These are phyloP conservation scores for Nesoenas mayeri DNA, from an alignment of 2,113 vertebrate species.

Conservation along the genomic window DNA sequence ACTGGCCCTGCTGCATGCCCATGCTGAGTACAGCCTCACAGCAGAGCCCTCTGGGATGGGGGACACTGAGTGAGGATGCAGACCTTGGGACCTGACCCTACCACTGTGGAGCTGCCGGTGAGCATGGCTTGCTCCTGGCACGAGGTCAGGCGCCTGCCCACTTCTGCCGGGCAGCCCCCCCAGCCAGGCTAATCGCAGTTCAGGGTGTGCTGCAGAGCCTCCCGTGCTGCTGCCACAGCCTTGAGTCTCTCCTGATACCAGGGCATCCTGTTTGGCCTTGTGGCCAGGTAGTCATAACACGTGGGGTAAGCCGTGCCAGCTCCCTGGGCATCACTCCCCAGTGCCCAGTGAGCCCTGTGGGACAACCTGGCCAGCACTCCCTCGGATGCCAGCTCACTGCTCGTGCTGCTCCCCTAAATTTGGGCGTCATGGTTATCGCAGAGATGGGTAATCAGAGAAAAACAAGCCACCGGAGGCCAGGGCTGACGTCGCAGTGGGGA, in stretches of 20 bases:
- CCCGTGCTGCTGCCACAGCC: neutral
- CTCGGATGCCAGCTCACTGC: neutral
- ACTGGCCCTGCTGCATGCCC: neutral
- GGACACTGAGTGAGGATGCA: neutral
- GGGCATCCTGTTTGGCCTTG: conserved; percentile 47
- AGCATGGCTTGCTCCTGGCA: rapidly evolving
- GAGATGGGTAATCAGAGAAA: conserved; percentile 2
- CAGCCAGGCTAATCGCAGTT: neutral
- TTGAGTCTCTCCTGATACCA: conserved; percentile 56
- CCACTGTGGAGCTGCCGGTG: rapidly evolving
- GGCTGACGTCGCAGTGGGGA: neutral
- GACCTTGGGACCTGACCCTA: neutral
- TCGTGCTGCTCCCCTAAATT: rapidly evolving
- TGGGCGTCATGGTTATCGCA: neutral
- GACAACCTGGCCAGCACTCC: neutral
- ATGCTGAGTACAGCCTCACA: neutral
- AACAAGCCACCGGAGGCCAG: neutral
- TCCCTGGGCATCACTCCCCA: neutral
- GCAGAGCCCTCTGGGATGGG: neutral
- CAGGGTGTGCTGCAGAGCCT: neutral
- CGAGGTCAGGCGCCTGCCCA: neutral
- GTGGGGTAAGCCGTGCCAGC: neutral
- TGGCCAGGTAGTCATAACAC: conserved; percentile 64
- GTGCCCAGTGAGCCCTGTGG: neutral
- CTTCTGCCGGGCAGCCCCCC: neutral